Evolutionary conservation across 2,888 invertebrate genomes (phyloP), one percentile per base, ranked within the genome.

Genomic region (Parnassius smintheus): DNA sequence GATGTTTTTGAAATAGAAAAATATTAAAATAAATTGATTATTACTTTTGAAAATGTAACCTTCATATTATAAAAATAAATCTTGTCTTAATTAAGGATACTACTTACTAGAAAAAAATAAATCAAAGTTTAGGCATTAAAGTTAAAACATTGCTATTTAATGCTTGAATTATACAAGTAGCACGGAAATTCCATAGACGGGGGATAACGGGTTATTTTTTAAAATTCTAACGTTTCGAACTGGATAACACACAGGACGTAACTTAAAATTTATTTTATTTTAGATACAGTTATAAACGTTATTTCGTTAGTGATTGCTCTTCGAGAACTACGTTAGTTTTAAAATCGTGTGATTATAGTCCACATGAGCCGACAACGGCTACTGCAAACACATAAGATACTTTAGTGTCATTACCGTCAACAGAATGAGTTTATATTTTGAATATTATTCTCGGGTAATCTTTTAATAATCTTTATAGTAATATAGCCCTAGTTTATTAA

Each of bases 351-450:
- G 55, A 52, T 52, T 59, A 59, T 59, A 46, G 56, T 53, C 51
- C 42, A 42, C 59, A 59, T 64, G 42, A 59, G 18, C 22, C 59
- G 46, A 59, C 63, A 59, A 64, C 59, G 46, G 59, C 41, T 46
- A 45, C 48, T 42, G 13, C 51, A 35, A 1, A 12, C 18, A n/a
- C 45, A 10, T 44, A 61, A 42, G 61, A 54, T 59, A 48, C 57
- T 52, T 56, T 10, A 61, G 52, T 62, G 62, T 62, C 62, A 62
- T 62, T 57, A 57, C 53, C 62, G 48, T 48, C 52, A 22, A 25
- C 62, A 50, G 45, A 56, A 56, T 61, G 56, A 50, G 42, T 35
- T 35, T 48, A 41, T 41, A 42, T 41, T 48, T 46, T 52, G 2
- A 10, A 45, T 51, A 11, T 25, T 10, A 46, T 35, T 35, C 35